A percentile compares a stretch with the other conserved stretches of the same genome.
These are phyloP conservation scores for Lampris incognitus DNA, from an alignment of 2,113 vertebrate genomes.

Conservation along the genomic window DNA sequence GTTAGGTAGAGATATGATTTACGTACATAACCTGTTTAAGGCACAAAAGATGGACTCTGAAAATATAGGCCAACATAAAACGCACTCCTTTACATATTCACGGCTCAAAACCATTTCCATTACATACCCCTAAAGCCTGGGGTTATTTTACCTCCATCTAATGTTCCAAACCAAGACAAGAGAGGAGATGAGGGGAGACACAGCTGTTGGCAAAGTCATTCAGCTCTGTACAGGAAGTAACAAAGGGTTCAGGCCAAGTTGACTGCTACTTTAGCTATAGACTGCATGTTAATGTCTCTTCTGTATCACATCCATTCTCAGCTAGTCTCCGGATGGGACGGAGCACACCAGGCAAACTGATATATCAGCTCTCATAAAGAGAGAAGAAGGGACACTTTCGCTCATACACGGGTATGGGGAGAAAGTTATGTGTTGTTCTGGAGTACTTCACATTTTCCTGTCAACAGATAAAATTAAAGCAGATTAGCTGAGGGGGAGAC, in stretches of 20 bases:
- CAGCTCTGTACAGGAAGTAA: slow-evolving; percentile 8
- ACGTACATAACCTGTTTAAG: background rate
- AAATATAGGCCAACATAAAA: background rate
- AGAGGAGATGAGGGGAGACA: background rate
- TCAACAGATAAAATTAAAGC: slow-evolving; percentile 30
- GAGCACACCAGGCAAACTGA: slow-evolving; percentile 5
- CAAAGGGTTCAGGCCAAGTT: background rate
- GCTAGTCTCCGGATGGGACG: background rate
- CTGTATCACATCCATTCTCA: background rate
- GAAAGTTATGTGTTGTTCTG: too few species aligned
- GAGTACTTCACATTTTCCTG: slow-evolving; percentile 27
- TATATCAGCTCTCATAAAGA: too few species aligned
- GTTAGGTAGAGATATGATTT: background rate
- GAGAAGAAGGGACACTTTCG: too few species aligned
- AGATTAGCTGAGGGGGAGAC: slow-evolving; percentile 20
- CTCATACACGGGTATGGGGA: background rate
- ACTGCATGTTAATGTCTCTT: background rate
- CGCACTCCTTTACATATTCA: background rate
- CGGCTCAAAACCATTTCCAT: background rate
- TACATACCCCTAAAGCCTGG: too few species aligned
- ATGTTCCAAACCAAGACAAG: slow-evolving; percentile 1
- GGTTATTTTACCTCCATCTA: too few species aligned
- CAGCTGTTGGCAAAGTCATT: background rate
- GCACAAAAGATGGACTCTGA: background rate
- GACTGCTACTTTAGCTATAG: background rate